phyloP scores from a whole-genome alignment of 2,797 vertebrate genomes.

The Peromyscus aztecus region DNA sequence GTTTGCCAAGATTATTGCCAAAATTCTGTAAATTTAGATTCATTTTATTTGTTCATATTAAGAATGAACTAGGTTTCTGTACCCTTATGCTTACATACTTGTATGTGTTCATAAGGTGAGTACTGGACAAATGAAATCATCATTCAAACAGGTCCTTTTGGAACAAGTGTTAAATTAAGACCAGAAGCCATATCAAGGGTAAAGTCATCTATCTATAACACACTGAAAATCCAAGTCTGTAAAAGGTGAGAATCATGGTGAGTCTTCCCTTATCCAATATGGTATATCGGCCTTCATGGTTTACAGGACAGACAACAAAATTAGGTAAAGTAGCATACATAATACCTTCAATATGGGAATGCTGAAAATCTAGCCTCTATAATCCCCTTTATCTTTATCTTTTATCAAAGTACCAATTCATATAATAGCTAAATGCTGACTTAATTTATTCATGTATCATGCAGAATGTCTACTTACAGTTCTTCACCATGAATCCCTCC shows the following conservation, averaged over 20 bases:
- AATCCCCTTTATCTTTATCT: background rate
- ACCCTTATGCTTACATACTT: background rate
- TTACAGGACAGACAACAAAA: background rate
- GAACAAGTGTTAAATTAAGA: background rate
- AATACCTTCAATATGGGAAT: background rate
- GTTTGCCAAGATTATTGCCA: background rate
- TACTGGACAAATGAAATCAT: background rate
- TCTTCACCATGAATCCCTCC: no score
- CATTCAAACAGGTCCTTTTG: background rate
- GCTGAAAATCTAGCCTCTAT: background rate
- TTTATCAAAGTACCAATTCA: background rate
- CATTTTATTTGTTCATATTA: background rate
- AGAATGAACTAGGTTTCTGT: background rate
- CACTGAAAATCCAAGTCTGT: background rate
- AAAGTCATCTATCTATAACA: background rate
- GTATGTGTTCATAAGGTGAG: background rate
- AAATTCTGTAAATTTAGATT: background rate
- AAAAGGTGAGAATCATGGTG: background rate
- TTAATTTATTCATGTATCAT: background rate
- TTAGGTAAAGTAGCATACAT: background rate
- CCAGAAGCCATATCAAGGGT: background rate
- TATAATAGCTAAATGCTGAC: background rate
- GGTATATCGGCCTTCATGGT: background rate
- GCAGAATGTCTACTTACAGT: background rate
- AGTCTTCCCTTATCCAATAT: background rate